These are phyloP conservation scores for Choristoneura fumiferana DNA, from an alignment of 1,140 invertebrate genomes.

Conservation along the genomic window DNA sequence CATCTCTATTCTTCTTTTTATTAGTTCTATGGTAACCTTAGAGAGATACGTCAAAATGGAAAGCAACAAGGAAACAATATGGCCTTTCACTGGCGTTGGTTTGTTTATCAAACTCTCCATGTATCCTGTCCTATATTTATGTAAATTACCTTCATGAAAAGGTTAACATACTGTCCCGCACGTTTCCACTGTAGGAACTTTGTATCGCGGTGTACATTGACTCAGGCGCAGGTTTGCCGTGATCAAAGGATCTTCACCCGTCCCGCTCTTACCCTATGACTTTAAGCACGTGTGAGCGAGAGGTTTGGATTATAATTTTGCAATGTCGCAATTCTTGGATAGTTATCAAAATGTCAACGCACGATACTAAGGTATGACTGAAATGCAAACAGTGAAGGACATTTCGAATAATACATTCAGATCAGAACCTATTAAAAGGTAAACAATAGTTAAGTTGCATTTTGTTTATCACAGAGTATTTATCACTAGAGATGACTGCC, in stretches of 20 bases:
- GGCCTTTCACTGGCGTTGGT: no score
- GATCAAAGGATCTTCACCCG: constrained; percentile 18
- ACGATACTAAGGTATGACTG: constrained; percentile 21
- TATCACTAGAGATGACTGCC: no score
- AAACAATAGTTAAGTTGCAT: background rate
- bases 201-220: constrained; percentile 21
- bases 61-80: no score
- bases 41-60: no score
- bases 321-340: constrained; percentile 31
- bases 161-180: background rate
- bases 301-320: constrained; percentile 30
- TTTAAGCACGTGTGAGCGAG: constrained; percentile 15
- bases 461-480: no score
- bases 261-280: constrained; percentile 15
- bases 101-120: no score
- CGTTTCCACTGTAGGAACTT: background rate
- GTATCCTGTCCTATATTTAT: no score
- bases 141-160: no score
- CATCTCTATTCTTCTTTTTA: no score
- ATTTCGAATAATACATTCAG: constrained; percentile 8
- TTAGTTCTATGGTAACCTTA: no score
- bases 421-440: constrained; percentile 4
- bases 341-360: constrained; percentile 41
- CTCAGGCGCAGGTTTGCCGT: constrained; percentile 35
- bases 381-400: constrained; percentile 18